Evolutionary conservation across 1,140 invertebrate species (phyloP), one percentile per base, ranked within the genome.

Genomic region (Procambarus virginalis): DNA sequence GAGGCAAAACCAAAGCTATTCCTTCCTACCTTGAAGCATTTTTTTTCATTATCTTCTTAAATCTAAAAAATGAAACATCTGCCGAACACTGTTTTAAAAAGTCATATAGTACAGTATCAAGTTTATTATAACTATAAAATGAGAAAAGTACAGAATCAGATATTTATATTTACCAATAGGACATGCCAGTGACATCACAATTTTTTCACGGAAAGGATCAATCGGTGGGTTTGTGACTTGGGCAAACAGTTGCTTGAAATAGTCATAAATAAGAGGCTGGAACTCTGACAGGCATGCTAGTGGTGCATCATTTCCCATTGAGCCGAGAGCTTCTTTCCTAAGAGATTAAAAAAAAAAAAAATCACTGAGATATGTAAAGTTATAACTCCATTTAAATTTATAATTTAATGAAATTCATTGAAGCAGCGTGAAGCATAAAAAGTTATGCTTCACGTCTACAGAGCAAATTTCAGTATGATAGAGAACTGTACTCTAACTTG

Each of bases 161-260:
- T 17, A 2, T 64, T 73, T 34, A 87, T 46, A 14, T 48, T 80
- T 68, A 2, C 97, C 97, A 93, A 98, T 96, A 0, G 97, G 97
- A 93, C 97, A 97, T 89, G 98, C 96, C 93, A 99, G 94, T 0
- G 98, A 99, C 98, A 99, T 99, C 80, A 99, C 98, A 91, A 99
- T 97, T 94, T 98, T 98, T 94, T 99, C 99, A 92, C 99, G 96
- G 95, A 99, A 99, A 68, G 99, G 99, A 95, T 99, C 99, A 92
- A 99, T 99, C 5, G 99, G 99, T n/a, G 99, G 99, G 95, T 99
- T 99, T 91, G 99, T 99, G 76, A 99, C 99, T 95, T 99, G 99
- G 48, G 99, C 99, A 94, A 99, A 99, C n/a, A 99, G 95, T 94
- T 99, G 99, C 93, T 99, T 99, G 94, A 99, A 99, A 94, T 99